A percentile compares a stretch with the other conserved stretches of the same genome.
Evolutionary conservation across 2,888 invertebrate genomes (phyloP).

Genomic region (Rhamphomyia laevipes): DNA sequence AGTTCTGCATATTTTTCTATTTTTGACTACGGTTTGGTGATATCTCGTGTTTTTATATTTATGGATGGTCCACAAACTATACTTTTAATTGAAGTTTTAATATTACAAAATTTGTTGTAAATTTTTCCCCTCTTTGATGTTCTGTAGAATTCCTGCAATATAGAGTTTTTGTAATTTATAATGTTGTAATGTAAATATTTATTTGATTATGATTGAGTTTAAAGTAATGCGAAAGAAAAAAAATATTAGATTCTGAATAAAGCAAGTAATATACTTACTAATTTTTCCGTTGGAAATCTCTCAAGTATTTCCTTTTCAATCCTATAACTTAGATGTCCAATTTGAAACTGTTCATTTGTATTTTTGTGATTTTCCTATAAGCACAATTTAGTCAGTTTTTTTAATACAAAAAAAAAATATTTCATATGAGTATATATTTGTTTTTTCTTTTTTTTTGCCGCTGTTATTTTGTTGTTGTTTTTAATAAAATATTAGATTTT

Average conservation of each 20-base stretch:
- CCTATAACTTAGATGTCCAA: constrained; percentile 12
- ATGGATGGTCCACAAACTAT: background rate
- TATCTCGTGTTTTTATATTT: background rate
- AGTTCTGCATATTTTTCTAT: background rate
- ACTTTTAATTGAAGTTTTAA: background rate
- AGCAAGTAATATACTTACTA: constrained; percentile 1
- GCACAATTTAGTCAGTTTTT: no score
- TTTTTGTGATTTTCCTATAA: no score
- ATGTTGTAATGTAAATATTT: no score
- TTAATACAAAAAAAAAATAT: no score
- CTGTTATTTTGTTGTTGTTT: no score
- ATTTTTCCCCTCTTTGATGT: constrained; percentile 5
- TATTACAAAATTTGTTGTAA: constrained; percentile 6
- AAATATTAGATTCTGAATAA: background rate
- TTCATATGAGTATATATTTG: no score
- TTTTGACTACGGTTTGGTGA: background rate
- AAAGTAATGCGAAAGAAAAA: background rate
- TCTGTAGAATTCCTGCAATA: constrained; percentile 2
- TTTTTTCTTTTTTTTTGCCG: no score
- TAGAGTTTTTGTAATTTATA: no score
- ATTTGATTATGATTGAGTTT: no score
- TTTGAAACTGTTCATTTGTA: constrained; percentile 9
- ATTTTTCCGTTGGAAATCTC: constrained; percentile 6
- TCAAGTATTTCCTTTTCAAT: constrained; percentile 17
- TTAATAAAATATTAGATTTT: no score